Conservation (phyloP, 2,113 vertebrate genomes). For the Phainopepla nitens region DNA sequence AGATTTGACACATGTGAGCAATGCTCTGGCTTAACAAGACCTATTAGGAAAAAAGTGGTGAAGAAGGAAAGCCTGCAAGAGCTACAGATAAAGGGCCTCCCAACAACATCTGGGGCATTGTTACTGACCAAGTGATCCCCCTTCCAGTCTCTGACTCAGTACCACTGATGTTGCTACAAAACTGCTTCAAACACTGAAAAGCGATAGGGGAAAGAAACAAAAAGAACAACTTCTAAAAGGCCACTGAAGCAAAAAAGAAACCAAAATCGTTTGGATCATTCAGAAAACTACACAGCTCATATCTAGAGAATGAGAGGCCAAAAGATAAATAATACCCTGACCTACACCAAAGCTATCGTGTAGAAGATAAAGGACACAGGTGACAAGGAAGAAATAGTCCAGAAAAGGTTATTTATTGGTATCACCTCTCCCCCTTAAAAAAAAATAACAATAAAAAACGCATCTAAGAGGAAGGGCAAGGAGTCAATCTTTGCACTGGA, state of each 20-base stretch:
- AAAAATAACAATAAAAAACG: not conserved
- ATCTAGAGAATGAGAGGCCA: not conserved
- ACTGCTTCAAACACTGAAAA: not conserved
- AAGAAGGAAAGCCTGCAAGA: not conserved
- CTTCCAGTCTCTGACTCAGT: not conserved
- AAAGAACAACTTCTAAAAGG: not conserved
- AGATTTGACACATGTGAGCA: not conserved
- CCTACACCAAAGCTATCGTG: not conserved
- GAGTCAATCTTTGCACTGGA: not conserved
- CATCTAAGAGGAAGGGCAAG: not conserved
- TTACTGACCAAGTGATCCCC: fast-evolving
- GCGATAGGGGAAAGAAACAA: not conserved
- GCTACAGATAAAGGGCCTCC: not conserved
- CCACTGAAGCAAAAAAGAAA: not conserved
- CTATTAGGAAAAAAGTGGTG: not conserved
- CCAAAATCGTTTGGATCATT: not conserved
- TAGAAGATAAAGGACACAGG: not conserved
- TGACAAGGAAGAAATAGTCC: not conserved
- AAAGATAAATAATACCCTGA: not conserved
- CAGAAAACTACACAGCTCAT: not conserved
- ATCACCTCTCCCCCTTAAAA: not conserved
- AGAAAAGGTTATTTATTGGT: not conserved
- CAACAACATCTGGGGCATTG: not conserved
- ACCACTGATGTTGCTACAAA: not conserved
- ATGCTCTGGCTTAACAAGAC: not conserved